Evolutionary conservation across 2,888 invertebrate species (phyloP).

Genomic region (Pycnomerus fuliginosus): DNA sequence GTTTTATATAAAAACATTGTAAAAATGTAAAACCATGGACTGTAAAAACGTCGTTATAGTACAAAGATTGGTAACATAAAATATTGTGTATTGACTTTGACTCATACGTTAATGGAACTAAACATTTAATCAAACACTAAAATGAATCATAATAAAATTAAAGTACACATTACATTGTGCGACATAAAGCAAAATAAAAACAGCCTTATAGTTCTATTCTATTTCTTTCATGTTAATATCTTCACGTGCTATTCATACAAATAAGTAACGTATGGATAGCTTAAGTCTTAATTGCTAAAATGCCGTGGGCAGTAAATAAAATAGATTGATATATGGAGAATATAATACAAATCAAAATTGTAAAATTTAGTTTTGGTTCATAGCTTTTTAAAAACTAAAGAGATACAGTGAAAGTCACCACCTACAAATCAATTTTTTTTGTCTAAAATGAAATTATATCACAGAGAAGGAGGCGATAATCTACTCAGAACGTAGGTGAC

Average conservation of each 20-base stretch:
- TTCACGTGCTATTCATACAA: conserved; percentile 22
- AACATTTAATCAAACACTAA: not conserved
- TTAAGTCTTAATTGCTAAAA: conserved; percentile 16
- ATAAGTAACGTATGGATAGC: conserved; percentile 13
- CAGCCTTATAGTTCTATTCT: conserved; percentile 32
- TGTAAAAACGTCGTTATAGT: conserved; percentile 2
- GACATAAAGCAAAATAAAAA: conserved; percentile 27
- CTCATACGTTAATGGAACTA: not conserved
- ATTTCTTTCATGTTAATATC: conserved; percentile 16
- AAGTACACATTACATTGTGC: conserved; percentile 12
- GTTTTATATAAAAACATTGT: conserved; percentile 22
- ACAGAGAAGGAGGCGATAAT: conserved; percentile 30
- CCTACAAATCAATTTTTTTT: conserved; percentile 22
- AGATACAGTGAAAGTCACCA: conserved; percentile 22
- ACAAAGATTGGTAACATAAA: conserved; percentile 26
- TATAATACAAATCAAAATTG: conserved; percentile 19
- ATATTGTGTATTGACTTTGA: conserved; percentile 5
- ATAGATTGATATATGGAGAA: conserved; percentile 6
- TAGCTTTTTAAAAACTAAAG: conserved; percentile 20
- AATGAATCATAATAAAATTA: conserved; percentile 6
- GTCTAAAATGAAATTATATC: conserved; percentile 32
- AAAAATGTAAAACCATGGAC: conserved; percentile 5
- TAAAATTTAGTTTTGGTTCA: conserved; percentile 21
- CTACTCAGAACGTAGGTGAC: conserved; percentile 19
- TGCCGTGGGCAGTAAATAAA: conserved; percentile 22